A percentile compares a stretch with the other conserved stretches of the same genome.
phyloP scores from a whole-genome alignment of 2,888 invertebrate species.

The Meteorus colon region DNA sequence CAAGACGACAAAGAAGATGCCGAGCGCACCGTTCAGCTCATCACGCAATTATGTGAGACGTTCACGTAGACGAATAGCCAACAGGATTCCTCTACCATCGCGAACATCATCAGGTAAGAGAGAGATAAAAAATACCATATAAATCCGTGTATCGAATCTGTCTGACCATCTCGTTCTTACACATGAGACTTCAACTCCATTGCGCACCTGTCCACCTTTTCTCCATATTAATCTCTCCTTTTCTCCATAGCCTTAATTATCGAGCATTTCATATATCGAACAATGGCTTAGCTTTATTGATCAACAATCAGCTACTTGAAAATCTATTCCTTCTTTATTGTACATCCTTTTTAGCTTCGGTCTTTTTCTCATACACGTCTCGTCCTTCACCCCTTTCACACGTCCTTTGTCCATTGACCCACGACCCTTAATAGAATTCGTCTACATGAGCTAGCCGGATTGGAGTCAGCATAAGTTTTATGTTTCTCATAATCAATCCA shows the following conservation, averaged over 20 bases:
- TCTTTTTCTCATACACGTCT: slow-evolving; percentile 34
- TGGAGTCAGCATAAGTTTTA: slow-evolving; percentile 8
- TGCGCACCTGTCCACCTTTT: slow-evolving; percentile 56
- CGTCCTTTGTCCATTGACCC: slow-evolving; percentile 42
- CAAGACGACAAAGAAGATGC: slow-evolving; percentile 77
- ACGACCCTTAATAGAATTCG: slow-evolving; percentile 33
- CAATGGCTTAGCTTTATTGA: neutral
- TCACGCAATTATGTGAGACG: slow-evolving; percentile 93
- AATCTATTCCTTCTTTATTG: slow-evolving; percentile 23
- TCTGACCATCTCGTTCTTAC: slow-evolving; percentile 58
- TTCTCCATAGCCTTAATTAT: slow-evolving; percentile 34
- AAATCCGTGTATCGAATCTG: slow-evolving; percentile 19
- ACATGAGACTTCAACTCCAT: slow-evolving; percentile 48
- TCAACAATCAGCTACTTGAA: slow-evolving; percentile 13
- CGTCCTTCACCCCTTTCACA: slow-evolving; percentile 47
- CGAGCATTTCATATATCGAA: neutral
- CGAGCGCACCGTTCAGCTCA: slow-evolving; percentile 95
- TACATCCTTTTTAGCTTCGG: slow-evolving; percentile 44
- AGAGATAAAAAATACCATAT: slow-evolving; percentile 57
- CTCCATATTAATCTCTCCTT: slow-evolving; percentile 17
- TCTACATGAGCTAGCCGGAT: slow-evolving; percentile 18
- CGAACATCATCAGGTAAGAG: slow-evolving; percentile 85
- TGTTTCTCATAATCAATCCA: slow-evolving; percentile 13
- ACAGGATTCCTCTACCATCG: slow-evolving; percentile 88
- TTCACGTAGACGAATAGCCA: slow-evolving; percentile 93